These are phyloP conservation scores for Nebria brevicollis DNA, from an alignment of 2,888 invertebrate species.

Conservation along the genomic window DNA sequence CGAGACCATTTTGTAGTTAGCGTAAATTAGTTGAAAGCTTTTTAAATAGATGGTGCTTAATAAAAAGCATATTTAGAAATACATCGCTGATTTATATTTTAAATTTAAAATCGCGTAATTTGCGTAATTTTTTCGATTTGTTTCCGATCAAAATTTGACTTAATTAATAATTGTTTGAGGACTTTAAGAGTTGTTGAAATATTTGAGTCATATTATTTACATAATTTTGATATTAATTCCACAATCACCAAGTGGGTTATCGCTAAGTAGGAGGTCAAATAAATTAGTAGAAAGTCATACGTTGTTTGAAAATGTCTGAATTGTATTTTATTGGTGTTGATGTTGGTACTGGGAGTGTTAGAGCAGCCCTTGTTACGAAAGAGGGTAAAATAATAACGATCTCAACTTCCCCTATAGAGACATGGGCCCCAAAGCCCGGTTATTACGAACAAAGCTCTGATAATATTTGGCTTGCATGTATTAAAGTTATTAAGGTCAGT, in stretches of 20 bases:
- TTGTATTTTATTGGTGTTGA: conserved; percentile 86
- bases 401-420: conserved; percentile 74
- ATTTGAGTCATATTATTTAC: background rate
- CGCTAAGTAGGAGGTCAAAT: background rate
- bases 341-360: conserved; percentile 91
- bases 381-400: conserved; percentile 74
- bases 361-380: conserved; percentile 82
- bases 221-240: background rate
- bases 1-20: no score
- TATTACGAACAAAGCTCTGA: conserved; percentile 92
- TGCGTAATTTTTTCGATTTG: no score
- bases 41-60: no score
- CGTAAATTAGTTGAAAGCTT: no score
- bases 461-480: conserved; percentile 85
- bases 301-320: background rate
- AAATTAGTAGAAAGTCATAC: background rate
- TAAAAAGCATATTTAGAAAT: no score
- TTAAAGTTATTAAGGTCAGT: conserved; percentile 78
- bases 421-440: conserved; percentile 80
- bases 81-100: no score
- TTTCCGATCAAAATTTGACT: no score
- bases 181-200: background rate
- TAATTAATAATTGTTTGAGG: no score
- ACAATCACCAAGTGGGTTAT: background rate
- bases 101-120: no score